phyloP scores from a whole-genome alignment of 2,888 invertebrate genomes.

The Gastrophysa polygoni region DNA sequence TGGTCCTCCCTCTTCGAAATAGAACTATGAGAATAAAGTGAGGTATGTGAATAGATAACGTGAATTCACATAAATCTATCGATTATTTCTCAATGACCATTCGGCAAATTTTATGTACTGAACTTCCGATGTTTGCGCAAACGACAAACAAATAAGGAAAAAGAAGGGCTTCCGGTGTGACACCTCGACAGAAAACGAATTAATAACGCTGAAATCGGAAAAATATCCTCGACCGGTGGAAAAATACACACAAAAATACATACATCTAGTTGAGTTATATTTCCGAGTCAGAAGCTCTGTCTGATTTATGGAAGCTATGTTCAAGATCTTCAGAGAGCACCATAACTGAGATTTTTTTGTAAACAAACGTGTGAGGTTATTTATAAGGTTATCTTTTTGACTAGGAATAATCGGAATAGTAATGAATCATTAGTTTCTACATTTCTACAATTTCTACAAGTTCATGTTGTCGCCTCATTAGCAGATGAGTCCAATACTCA shows the following conservation, averaged over 20 bases:
- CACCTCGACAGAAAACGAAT: constrained; percentile 11
- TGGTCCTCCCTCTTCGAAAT: too few relatives aligned
- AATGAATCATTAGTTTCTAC: not conserved
- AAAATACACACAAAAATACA: constrained; percentile 4
- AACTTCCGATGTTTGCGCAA: not conserved
- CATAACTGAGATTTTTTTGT: constrained; percentile 6
- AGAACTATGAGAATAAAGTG: too few relatives aligned
- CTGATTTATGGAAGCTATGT: not conserved
- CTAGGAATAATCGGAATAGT: not conserved
- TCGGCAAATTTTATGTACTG: not conserved
- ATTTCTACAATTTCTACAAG: not conserved
- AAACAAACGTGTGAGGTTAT: constrained; percentile 9
- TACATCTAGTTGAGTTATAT: constrained; percentile 12
- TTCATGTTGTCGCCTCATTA: too few relatives aligned
- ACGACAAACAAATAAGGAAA: not conserved
- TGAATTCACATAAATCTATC: too few relatives aligned
- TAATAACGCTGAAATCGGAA: constrained; percentile 5
- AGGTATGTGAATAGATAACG: too few relatives aligned
- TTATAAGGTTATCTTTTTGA: not conserved
- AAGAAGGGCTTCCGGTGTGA: not conserved
- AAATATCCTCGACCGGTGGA: not conserved
- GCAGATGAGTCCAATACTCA: too few relatives aligned
- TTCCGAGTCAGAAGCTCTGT: not conserved
- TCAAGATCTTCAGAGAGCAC: constrained; percentile 4
- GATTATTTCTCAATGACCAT: not conserved